These are phyloP conservation scores for Elanus axillaris DNA, from an alignment of 2,113 vertebrate genomes.

Conservation along the genomic window DNA sequence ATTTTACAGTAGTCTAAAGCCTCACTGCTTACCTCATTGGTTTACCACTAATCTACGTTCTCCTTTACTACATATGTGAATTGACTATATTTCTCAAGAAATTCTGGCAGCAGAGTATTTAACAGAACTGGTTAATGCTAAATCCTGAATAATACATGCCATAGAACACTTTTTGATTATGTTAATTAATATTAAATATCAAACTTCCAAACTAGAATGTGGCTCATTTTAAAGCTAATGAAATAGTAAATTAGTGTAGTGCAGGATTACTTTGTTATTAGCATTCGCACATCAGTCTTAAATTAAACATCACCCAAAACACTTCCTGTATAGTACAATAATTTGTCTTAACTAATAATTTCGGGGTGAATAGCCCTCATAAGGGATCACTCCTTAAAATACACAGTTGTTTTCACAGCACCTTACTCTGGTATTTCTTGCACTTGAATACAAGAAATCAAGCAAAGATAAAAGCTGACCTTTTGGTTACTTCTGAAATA, in stretches of 20 bases:
- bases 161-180: not conserved
- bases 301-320: not conserved
- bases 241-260: accelerated
- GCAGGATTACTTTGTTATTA: not conserved
- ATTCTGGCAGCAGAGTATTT: not conserved
- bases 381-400: not conserved
- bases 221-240: not conserved
- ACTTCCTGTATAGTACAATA: not conserved
- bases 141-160: not conserved
- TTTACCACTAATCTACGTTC: not conserved
- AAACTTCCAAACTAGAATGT: not conserved
- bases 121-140: not conserved
- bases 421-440: not conserved
- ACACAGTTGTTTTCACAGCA: not conserved
- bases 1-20: not conserved
- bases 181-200: not conserved
- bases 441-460: not conserved
- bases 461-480: not conserved
- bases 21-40: not conserved
- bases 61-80: not conserved
- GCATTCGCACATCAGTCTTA: not conserved
- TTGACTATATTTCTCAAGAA: not conserved
- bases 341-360: not conserved
- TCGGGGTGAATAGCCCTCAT: not conserved
- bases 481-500: not conserved